Evolutionary conservation across 2,113 vertebrate genomes (phyloP), one percentile per base, ranked within the genome.

Genomic region (Pungitius pungitius): DNA sequence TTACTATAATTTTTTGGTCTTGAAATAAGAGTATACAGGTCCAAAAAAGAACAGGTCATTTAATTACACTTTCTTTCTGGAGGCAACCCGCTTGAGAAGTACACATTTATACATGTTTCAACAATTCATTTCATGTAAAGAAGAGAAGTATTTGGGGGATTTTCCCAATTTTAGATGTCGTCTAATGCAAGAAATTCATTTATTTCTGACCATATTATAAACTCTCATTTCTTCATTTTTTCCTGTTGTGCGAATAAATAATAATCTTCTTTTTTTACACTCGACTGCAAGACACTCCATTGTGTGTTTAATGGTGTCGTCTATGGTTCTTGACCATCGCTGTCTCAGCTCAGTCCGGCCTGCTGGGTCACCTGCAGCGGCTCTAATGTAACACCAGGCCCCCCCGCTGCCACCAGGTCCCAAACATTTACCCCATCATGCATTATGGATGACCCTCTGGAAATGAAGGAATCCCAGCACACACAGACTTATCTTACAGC

Each of bases 371-470:
- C 90, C 85, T 83, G 88, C 90, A 88, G 83, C 80, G 81, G 64
- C 72, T 85, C 70, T 86, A 82, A 91, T 89, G 76, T 88, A 85
- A 85, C 86, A 85, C 83, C 85, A 83, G 77, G 73, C 62, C 68
- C 7, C 74, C 62, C 68, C 7, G 68, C 85, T 85, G 85, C 85
- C 81, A 77, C 80, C 80, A 55, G 77, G 85, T 85, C 78, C 85
- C 77, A 86, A 49, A 87, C 90, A 86, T 89, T 92, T 92, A 88
- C 78, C 84, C 85, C 75, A 75, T 87, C 86, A 85, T 89, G 85
- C 89, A 85, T 90, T 89, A 90, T 90, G 82, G 83, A 90, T 78
- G 85, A 83, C 84, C 85, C 84, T 70, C 52, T 82, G 83, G 85
- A 89, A 88, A 89, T 69, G 72, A 72, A 83, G 81, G 64, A 80